These are phyloP conservation scores for Lottia scabra DNA, from an alignment of 2,888 invertebrate genomes.

Conservation along the genomic window DNA sequence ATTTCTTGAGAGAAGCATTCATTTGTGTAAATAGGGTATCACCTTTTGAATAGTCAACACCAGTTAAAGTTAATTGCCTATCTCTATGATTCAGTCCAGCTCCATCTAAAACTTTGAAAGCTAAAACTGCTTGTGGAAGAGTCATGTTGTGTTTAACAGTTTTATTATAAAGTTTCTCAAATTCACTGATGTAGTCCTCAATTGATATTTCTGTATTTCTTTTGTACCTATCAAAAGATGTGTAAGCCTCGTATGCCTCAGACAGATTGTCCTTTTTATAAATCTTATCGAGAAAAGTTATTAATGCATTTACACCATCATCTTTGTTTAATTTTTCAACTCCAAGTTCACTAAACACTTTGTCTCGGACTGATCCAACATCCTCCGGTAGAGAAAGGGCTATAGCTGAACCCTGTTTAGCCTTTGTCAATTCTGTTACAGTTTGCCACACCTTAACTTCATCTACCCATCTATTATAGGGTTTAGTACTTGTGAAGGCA, in stretches of 20 bases:
- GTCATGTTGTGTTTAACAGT: conserved; percentile 27
- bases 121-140: conserved; percentile 23
- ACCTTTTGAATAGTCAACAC: conserved; percentile 25
- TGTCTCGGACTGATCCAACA: too few species aligned
- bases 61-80: conserved; percentile 27
- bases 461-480: too few species aligned
- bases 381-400: conserved; percentile 19
- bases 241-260: conserved; percentile 29
- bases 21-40: conserved; percentile 25
- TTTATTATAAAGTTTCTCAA: conserved; percentile 18
- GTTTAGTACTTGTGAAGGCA: too few species aligned
- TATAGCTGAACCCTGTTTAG: conserved; percentile 20
- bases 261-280: conserved; percentile 28
- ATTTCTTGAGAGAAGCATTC: conserved; percentile 18
- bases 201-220: too few species aligned
- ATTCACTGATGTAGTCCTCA: too few species aligned
- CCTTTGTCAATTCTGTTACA: conserved; percentile 20
- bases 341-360: too few species aligned
- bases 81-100: conserved; percentile 23
- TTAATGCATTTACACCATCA: too few species aligned
- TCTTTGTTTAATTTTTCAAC: too few species aligned
- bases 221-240: conserved; percentile 30
- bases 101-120: conserved; percentile 25
- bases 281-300: conserved; percentile 24
- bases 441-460: background rate